Percentiles rank a stretch among this genome's conserved stretches.
phyloP scores from a whole-genome alignment of 2,113 vertebrate species.

The Megaceryle maxima region DNA sequence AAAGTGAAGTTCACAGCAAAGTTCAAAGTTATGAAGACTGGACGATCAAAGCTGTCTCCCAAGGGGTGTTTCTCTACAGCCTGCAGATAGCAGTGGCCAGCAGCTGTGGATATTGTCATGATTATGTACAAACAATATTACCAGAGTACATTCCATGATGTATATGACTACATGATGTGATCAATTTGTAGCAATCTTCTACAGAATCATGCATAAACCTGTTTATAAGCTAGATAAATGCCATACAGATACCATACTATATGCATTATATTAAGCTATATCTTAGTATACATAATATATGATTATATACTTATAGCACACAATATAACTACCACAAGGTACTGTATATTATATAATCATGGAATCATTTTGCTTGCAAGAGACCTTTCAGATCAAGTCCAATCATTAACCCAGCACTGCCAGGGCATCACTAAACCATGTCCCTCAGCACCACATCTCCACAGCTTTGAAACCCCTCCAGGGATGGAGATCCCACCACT shows the following conservation, averaged over 20 bases:
- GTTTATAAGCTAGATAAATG: neutral
- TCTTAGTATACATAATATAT: no score
- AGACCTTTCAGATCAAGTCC: no score
- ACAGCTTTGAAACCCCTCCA: no score
- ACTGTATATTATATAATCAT: no score
- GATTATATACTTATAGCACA: neutral
- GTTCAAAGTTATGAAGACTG: neutral
- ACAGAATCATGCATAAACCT: neutral
- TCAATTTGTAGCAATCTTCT: no score
- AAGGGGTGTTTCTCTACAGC: accelerated
- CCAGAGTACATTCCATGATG: neutral
- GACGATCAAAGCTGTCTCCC: neutral
- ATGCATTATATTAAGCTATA: neutral
- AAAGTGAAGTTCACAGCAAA: neutral
- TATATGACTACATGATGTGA: accelerated
- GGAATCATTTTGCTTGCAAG: no score
- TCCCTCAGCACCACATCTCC: no score
- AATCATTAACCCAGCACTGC: no score
- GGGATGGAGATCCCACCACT: no score
- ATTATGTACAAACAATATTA: neutral
- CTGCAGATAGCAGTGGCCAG: neutral
- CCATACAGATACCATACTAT: accelerated
- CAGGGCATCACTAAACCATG: no score
- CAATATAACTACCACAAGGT: no score
- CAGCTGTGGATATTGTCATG: neutral